phyloP scores from a whole-genome alignment of 2,113 vertebrate species.

The Platycercus adscitus region DNA sequence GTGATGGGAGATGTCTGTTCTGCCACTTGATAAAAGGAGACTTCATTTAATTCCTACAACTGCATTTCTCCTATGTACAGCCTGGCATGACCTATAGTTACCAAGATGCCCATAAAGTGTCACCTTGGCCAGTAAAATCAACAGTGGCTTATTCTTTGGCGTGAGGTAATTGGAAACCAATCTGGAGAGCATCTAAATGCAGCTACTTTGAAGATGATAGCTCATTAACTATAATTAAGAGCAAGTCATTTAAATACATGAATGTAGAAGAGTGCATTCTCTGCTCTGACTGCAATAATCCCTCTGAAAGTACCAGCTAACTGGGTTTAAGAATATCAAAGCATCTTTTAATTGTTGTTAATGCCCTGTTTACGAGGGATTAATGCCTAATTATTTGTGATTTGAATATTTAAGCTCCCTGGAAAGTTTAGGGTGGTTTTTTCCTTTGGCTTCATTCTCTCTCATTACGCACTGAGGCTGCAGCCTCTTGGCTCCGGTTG shows the following conservation, averaged over 20 bases:
- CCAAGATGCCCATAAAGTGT: neutral
- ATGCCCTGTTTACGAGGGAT: slow-evolving; percentile 15
- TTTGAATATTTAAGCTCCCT: slow-evolving; percentile 21
- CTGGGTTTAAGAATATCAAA: neutral
- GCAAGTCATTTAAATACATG: neutral
- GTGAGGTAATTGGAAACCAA: neutral
- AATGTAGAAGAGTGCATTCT: neutral
- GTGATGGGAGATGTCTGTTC: neutral
- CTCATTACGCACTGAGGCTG: neutral
- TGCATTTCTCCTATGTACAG: neutral
- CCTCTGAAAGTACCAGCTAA: neutral
- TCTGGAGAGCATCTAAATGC: neutral
- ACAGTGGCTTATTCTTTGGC: neutral
- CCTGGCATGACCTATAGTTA: neutral
- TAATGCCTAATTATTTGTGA: slow-evolving; percentile 20
- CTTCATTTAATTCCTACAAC: slow-evolving; percentile 9
- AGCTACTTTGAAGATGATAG: slow-evolving; percentile 4
- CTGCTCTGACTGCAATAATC: neutral
- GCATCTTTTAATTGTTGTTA: slow-evolving; percentile 29
- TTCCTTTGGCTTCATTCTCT: neutral
- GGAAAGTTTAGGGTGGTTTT: neutral
- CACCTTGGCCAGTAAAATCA: neutral
- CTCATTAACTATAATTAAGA: slow-evolving; percentile 44
- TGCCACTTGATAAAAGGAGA: neutral
- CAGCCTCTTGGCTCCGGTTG: neutral